Conservation (phyloP, 2,888 invertebrate genomes). For the Leptinotarsa juncta region DNA sequence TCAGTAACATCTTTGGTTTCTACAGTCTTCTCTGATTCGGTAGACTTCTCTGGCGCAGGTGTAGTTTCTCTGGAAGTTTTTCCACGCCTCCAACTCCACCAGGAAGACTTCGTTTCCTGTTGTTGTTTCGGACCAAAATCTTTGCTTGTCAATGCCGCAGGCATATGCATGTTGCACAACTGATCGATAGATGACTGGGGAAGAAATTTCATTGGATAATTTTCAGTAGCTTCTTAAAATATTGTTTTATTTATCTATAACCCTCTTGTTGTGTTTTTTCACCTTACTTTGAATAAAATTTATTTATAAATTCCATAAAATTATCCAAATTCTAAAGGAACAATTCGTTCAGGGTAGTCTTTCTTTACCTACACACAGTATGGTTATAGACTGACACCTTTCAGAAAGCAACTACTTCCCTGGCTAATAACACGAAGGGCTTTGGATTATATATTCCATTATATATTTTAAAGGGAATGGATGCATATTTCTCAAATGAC, state of each 20-base stretch:
- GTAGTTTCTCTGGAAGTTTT: conserved; percentile 60
- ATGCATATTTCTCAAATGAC: too few species aligned
- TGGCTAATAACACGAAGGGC: too few species aligned
- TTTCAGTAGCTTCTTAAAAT: not conserved
- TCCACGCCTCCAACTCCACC: conserved; percentile 74
- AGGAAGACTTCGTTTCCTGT: conserved; percentile 64
- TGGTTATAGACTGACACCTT: too few species aligned
- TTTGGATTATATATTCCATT: too few species aligned
- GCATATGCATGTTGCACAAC: conserved; percentile 62
- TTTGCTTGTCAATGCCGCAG: conserved; percentile 41
- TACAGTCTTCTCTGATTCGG: conserved; percentile 43
- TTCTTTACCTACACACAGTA: too few species aligned
- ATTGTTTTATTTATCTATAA: not conserved
- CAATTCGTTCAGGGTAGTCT: too few species aligned
- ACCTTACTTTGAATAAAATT: too few species aligned
- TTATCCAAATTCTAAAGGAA: too few species aligned
- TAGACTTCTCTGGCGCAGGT: conserved; percentile 51
- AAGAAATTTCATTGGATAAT: not conserved
- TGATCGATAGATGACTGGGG: conserved; percentile 62
- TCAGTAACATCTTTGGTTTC: conserved; percentile 44
- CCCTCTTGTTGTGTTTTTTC: not conserved
- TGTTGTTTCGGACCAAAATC: conserved; percentile 44
- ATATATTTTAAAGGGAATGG: too few species aligned
- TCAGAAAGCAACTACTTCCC: too few species aligned
- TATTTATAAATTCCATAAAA: too few species aligned